These are phyloP conservation scores for Caerostris extrusa DNA, from an alignment of 1,140 invertebrate species.

Conservation along the genomic window DNA sequence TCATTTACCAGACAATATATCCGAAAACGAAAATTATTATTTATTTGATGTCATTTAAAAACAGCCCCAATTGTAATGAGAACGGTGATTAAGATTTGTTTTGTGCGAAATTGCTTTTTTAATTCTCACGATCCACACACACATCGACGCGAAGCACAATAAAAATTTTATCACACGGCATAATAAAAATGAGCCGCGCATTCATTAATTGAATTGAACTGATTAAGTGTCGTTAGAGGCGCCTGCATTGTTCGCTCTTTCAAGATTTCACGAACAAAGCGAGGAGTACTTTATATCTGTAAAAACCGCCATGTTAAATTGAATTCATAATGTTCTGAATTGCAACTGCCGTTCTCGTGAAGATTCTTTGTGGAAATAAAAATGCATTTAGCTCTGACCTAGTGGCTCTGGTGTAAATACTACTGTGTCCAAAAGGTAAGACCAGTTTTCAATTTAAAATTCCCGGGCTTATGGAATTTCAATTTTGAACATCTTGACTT, in stretches of 20 bases:
- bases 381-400: too few relatives aligned
- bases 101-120: slow-evolving; percentile 53
- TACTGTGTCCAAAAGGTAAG: too few relatives aligned
- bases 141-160: background rate
- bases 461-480: too few relatives aligned
- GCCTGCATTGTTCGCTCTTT: background rate
- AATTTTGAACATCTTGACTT: too few relatives aligned
- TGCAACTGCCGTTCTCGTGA: too few relatives aligned
- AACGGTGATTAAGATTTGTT: slow-evolving; percentile 62
- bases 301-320: too few relatives aligned
- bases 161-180: background rate
- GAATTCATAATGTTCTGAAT: too few relatives aligned
- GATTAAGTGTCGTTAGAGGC: background rate
- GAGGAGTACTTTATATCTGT: too few relatives aligned
- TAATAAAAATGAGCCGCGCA: background rate
- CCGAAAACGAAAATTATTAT: slow-evolving; percentile 76
- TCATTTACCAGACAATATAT: slow-evolving; percentile 72
- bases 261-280: background rate
- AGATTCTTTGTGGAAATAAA: too few relatives aligned
- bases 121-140: background rate
- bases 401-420: too few relatives aligned
- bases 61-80: slow-evolving; percentile 65
- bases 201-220: background rate
- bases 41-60: slow-evolving; percentile 73
- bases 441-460: too few relatives aligned